Evolutionary conservation across 2,113 vertebrate species (phyloP).

Genomic region (Tyto alba): DNA sequence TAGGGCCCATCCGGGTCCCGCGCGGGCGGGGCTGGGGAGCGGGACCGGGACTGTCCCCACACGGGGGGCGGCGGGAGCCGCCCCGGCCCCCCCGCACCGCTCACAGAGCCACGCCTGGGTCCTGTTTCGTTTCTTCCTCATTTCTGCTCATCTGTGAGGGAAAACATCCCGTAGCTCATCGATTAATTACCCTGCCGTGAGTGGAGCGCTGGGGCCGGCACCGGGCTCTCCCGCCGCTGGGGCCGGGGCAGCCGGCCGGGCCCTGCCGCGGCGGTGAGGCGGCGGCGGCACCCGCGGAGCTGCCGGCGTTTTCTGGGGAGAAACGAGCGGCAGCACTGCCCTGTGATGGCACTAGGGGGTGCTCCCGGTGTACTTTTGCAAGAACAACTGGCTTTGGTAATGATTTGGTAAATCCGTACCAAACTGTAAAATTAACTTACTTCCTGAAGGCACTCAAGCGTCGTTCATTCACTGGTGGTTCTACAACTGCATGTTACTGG

Average conservation of each 20-base stretch:
- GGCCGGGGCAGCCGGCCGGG: not conserved
- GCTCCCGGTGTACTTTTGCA: not conserved
- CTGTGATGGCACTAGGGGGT: not conserved
- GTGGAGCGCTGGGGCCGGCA: fast-evolving
- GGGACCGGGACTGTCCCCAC: not conserved
- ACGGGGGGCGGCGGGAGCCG: not conserved
- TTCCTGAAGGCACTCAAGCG: not conserved
- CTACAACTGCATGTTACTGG: fast-evolving
- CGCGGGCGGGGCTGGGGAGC: not conserved
- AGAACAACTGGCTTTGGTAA: fast-evolving
- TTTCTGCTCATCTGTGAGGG: not conserved
- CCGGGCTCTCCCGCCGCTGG: not conserved
- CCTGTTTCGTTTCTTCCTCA: not conserved
- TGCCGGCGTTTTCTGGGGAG: not conserved
- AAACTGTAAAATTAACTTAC: fast-evolving
- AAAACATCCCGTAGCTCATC: fast-evolving
- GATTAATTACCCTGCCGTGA: not conserved
- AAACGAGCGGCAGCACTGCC: not conserved
- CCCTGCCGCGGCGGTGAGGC: too few species aligned
- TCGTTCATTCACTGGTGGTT: fast-evolving
- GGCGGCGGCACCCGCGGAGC: not conserved
- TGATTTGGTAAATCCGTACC: too few species aligned
- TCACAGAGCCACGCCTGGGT: not conserved
- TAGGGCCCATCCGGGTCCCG: not conserved
- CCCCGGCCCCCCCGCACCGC: not conserved